A percentile compares a stretch with the other conserved stretches of the same genome.
Evolutionary conservation across 1,140 invertebrate genomes (phyloP).

Genomic region (Ostrea denselamellosa): DNA sequence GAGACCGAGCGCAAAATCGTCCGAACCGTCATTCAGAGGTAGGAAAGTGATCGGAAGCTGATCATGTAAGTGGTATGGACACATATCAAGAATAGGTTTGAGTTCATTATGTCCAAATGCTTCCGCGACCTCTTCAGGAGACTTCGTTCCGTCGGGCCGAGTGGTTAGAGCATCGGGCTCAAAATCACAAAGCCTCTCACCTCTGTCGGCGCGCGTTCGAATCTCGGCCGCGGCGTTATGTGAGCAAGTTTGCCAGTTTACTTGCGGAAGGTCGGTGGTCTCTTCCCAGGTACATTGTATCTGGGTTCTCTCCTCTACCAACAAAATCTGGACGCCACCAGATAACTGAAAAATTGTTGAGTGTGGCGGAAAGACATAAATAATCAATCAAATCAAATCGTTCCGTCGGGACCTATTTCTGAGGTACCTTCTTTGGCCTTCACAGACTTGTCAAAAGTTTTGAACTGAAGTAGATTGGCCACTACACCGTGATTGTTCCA

Average conservation of each 20-base stretch:
- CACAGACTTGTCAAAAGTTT: conserved; percentile 39
- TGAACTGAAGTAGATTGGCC: conserved; percentile 21
- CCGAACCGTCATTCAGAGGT: background rate
- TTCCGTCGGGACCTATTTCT: conserved; percentile 34
- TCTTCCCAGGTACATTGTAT: no score
- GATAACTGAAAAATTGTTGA: no score
- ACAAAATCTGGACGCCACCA: no score
- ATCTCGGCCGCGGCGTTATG: no score
- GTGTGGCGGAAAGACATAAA: no score
- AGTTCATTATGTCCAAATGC: conserved; percentile 34
- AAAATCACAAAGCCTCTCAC: no score
- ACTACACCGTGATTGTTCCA: conserved; percentile 33
- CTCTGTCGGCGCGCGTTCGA: no score
- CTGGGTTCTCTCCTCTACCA: no score
- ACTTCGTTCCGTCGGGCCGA: background rate
- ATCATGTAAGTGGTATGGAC: background rate
- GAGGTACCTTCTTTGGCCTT: conserved; percentile 43
- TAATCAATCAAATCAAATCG: no score
- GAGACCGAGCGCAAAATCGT: conserved; percentile 47
- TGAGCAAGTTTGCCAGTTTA: no score
- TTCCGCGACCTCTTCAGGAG: conserved; percentile 36
- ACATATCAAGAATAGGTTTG: background rate
- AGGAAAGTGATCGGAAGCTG: conserved; percentile 44
- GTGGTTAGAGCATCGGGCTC: no score
- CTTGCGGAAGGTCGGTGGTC: no score